These are phyloP conservation scores for Agrochola lota DNA, from an alignment of 2,888 invertebrate species.

Conservation along the genomic window DNA sequence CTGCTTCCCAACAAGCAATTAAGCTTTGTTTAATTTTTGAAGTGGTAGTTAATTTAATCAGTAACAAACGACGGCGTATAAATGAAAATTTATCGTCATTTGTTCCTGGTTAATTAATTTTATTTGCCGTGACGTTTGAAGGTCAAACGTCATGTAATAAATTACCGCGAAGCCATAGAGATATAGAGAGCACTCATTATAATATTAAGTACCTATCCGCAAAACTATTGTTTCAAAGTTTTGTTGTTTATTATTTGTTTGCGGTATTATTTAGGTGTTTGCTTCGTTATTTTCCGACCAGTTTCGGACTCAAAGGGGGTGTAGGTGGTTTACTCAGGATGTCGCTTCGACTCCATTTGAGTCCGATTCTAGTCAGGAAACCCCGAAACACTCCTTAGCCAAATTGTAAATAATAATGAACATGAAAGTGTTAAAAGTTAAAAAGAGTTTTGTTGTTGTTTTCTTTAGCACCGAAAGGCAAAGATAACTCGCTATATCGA, in stretches of 20 bases:
- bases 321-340: not conserved
- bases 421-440: not conserved
- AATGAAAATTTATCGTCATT: slow-evolving; percentile 11
- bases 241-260: slow-evolving; percentile 23
- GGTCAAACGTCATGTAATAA: slow-evolving; percentile 15
- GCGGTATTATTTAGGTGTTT: not conserved
- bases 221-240: not conserved
- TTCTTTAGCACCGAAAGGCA: slow-evolving; percentile 88
- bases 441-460: slow-evolving; percentile 72
- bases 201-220: not conserved
- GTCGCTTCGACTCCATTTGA: not conserved
- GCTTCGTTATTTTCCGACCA: not conserved
- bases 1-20: not conserved
- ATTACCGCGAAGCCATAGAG: slow-evolving; percentile 4
- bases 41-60: not conserved
- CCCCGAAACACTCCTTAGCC: not conserved
- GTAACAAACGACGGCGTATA: slow-evolving; percentile 9
- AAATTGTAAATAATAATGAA: slow-evolving; percentile 9
- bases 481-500: slow-evolving; percentile 88
- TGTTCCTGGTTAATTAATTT: slow-evolving; percentile 43
- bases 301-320: not conserved
- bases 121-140: slow-evolving; percentile 31
- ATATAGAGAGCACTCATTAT: slow-evolving; percentile 20
- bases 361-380: not conserved
- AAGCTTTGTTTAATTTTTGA: slow-evolving; percentile 1